Evolutionary conservation across 2,113 vertebrate species (phyloP).

Genomic region (Falco punctatus): DNA sequence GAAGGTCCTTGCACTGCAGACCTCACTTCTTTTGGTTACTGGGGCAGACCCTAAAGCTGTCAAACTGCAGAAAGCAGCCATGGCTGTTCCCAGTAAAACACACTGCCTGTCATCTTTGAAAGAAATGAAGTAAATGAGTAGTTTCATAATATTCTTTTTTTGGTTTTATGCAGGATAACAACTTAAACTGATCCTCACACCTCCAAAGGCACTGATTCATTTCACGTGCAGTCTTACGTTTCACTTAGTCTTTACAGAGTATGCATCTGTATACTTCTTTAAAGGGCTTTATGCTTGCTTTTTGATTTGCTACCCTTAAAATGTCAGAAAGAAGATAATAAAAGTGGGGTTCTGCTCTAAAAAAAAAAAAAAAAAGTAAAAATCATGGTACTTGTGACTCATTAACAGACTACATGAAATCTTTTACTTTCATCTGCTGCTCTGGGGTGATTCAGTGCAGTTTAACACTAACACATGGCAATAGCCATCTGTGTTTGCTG

Average conservation of each 20-base stretch:
- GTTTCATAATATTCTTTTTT: conserved; percentile 56
- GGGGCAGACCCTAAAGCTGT: neutral
- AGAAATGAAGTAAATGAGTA: conserved; percentile 46
- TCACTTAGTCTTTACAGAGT: conserved; percentile 2
- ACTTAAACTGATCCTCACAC: conserved; percentile 31
- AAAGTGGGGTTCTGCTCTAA: conserved; percentile 29
- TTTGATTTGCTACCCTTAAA: conserved; percentile 25
- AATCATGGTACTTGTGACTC: conserved; percentile 46
- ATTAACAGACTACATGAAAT: conserved; percentile 41
- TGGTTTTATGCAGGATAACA: conserved; percentile 27
- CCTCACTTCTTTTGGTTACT: neutral
- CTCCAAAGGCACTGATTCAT: conserved; percentile 60
- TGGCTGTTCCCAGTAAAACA: neutral
- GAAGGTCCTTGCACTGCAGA: neutral
- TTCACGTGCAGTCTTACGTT: conserved; percentile 28
- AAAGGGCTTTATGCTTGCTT: neutral
- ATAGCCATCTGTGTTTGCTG: conserved; percentile 68
- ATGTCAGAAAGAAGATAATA: conserved; percentile 38
- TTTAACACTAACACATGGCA: conserved; percentile 59
- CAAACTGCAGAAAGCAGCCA: neutral
- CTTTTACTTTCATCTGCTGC: conserved; percentile 51
- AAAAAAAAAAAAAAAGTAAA: neutral
- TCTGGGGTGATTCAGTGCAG: conserved; percentile 59
- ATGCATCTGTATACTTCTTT: neutral
- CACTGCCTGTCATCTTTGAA: conserved; percentile 34